Conservation (phyloP, 92 coral and sea anemone genomes). For the Palythoa grandis region DNA sequence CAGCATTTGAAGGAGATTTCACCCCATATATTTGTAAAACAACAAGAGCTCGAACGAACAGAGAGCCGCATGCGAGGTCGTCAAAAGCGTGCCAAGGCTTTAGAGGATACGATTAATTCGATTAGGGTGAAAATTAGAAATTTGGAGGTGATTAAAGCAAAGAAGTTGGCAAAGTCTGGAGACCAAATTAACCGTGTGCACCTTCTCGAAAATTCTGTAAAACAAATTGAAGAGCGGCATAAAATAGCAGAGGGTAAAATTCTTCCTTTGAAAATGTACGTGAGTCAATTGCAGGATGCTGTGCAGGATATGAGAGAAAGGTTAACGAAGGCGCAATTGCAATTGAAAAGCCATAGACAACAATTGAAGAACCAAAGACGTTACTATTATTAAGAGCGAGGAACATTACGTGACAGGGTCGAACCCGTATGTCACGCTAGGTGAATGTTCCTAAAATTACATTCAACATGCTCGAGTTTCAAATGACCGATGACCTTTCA, state of each 20-base stretch:
- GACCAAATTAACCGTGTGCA: constrained; percentile 59
- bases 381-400: constrained; percentile 1
- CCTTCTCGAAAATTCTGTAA: constrained; percentile 63
- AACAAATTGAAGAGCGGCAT: constrained; percentile 57
- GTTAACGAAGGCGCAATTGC: constrained; percentile 50
- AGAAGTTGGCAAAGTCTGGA: constrained; percentile 45
- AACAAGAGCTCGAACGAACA: constrained; percentile 64
- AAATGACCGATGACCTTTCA: no score
- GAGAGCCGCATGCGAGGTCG: constrained; percentile 67
- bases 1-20: constrained; percentile 61
- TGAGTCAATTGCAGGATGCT: constrained; percentile 71
- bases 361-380: constrained; percentile 44
- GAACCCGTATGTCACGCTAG: not conserved
- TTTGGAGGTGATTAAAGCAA: constrained; percentile 37
- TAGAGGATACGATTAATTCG: constrained; percentile 72
- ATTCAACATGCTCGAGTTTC: no score
- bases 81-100: constrained; percentile 58
- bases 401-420: not conserved
- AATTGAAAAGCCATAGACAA: constrained; percentile 61
- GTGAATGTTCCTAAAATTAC: not conserved
- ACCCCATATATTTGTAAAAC: constrained; percentile 46
- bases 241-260: constrained; percentile 72
- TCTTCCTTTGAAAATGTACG: constrained; percentile 74
- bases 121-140: constrained; percentile 68
- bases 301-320: constrained; percentile 53